phyloP scores from a whole-genome alignment of 2,113 vertebrate genomes.

The Trematomus loennbergii region DNA sequence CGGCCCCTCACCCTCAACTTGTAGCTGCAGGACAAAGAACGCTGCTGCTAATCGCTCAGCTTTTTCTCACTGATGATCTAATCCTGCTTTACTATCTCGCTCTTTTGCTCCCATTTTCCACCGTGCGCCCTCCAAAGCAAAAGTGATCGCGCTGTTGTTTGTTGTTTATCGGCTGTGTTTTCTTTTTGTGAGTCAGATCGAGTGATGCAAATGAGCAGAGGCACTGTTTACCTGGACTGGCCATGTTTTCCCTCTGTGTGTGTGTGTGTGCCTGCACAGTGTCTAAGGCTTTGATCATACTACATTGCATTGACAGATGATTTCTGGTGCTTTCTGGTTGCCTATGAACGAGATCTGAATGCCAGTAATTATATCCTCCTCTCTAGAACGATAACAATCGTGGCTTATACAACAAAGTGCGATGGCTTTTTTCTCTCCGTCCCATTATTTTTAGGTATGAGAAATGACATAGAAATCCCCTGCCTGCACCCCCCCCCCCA shows the following conservation, averaged over 20 bases:
- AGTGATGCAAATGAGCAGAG: conserved; percentile 79
- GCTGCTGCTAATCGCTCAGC: conserved; percentile 46
- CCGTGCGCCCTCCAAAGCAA: conserved; percentile 65
- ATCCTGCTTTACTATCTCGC: conserved; percentile 54
- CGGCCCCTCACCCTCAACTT: conserved; percentile 53
- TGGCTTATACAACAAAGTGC: conserved; percentile 73
- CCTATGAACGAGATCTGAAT: conserved; percentile 78
- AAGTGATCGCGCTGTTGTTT: conserved; percentile 76
- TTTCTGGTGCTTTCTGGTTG: conserved; percentile 80
- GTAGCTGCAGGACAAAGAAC: conserved; percentile 34
- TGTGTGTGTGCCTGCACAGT: conserved; percentile 42
- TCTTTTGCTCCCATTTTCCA: conserved; percentile 58
- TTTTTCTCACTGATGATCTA: conserved; percentile 58
- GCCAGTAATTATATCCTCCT: conserved; percentile 78
- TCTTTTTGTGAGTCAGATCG: conserved; percentile 76
- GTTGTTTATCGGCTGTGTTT: conserved; percentile 74
- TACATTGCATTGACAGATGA: conserved; percentile 80
- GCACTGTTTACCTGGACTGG: conserved; percentile 80
- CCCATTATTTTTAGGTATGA: conserved; percentile 77
- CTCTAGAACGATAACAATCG: conserved; percentile 72
- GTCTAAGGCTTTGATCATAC: conserved; percentile 80
- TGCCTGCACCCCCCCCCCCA: conserved; percentile 49
- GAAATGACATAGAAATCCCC: conserved; percentile 73
- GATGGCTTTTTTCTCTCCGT: conserved; percentile 65
- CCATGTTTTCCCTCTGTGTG: conserved; percentile 57